A percentile compares a stretch with the other conserved stretches of the same genome.
phyloP scores from a whole-genome alignment of 2,888 invertebrate genomes.

The Cheiracanthium punctorium region DNA sequence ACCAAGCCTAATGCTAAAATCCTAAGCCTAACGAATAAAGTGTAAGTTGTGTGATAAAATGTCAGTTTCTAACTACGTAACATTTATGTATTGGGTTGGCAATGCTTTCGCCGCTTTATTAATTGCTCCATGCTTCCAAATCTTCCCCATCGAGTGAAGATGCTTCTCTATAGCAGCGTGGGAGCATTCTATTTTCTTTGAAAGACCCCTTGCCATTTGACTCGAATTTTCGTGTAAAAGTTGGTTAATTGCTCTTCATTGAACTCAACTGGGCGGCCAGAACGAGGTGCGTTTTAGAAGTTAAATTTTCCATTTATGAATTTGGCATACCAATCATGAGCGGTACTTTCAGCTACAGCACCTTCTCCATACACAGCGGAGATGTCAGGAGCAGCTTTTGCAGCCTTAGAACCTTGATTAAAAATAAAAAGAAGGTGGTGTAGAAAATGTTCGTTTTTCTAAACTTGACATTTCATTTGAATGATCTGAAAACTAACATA shows the following conservation, averaged over 20 bases:
- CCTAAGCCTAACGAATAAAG: too few species aligned
- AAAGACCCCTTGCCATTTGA: too few species aligned
- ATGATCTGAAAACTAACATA: neutral
- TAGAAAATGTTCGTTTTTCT: neutral
- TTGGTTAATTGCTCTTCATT: too few species aligned
- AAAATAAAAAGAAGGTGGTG: neutral
- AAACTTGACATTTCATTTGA: slow-evolving; percentile 2
- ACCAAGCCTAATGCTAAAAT: too few species aligned
- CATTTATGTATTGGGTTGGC: too few species aligned
- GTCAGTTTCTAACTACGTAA: too few species aligned
- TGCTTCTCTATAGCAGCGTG: neutral
- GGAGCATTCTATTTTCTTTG: neutral
- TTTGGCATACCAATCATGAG: neutral
- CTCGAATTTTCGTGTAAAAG: too few species aligned
- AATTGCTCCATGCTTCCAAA: neutral
- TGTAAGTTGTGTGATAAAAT: too few species aligned
- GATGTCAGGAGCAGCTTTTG: neutral
- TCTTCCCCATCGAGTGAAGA: neutral
- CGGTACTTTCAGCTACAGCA: neutral
- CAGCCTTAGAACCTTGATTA: neutral
- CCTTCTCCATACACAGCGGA: neutral
- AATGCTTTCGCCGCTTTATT: too few species aligned
- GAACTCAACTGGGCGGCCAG: too few species aligned
- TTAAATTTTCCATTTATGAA: neutral
- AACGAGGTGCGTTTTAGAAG: neutral